A percentile compares a stretch with the other conserved stretches of the same genome.
These are phyloP conservation scores for Temnothorax curvispinosus DNA, from an alignment of 1,140 invertebrate species.

Conservation along the genomic window DNA sequence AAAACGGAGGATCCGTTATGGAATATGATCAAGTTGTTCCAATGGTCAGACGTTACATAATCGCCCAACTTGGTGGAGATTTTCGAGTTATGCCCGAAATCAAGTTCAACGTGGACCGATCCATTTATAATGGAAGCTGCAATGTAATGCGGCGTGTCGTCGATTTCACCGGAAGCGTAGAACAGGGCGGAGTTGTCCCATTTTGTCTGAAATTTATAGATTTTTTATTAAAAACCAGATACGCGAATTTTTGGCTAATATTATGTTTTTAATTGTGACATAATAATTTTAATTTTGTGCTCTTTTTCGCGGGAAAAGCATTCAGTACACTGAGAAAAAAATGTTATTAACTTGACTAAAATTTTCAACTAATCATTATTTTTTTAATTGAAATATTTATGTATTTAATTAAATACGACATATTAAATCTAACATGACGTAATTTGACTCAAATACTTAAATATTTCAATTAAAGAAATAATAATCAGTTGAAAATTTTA, in stretches of 20 bases:
- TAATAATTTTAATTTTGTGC: neutral
- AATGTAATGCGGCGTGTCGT: constrained; percentile 92
- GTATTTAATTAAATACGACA: too few relatives aligned
- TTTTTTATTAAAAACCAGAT: neutral
- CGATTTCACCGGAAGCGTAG: constrained; percentile 94
- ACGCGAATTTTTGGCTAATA: neutral
- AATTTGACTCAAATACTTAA: too few relatives aligned
- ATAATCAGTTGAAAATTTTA: too few relatives aligned
- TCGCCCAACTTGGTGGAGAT: constrained; percentile 89
- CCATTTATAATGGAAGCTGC: constrained; percentile 92
- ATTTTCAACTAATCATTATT: too few relatives aligned
- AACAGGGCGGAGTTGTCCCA: constrained; percentile 95
- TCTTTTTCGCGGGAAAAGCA: neutral
- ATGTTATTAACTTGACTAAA: too few relatives aligned
- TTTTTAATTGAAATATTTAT: too few relatives aligned
- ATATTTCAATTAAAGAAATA: too few relatives aligned
- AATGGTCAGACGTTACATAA: constrained; percentile 90
- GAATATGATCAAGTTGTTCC: constrained; percentile 96
- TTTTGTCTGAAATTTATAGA: constrained; percentile 87
- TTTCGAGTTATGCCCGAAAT: constrained; percentile 92
- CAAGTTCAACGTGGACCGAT: constrained; percentile 92
- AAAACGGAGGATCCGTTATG: constrained; percentile 91
- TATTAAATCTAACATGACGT: too few relatives aligned
- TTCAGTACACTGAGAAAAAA: too few relatives aligned
- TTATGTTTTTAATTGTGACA: neutral